Evolutionary conservation across 2,888 invertebrate species (phyloP), one percentile per base, ranked within the genome.

Genomic region (Sinelater perroti): DNA sequence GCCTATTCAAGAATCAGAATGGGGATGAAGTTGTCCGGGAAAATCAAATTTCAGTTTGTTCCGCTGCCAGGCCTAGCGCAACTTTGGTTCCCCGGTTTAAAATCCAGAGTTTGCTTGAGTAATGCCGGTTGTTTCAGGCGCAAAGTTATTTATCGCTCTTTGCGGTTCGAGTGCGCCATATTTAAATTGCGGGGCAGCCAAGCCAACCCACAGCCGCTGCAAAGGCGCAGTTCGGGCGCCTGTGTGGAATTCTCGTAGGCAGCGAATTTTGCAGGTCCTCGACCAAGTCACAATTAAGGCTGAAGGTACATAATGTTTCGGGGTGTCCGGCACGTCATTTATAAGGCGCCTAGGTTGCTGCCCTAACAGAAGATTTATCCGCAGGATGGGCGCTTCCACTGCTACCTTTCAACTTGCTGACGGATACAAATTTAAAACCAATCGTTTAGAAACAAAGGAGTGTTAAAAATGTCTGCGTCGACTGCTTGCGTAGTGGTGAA

Each of bases 391-490:
- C 40, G 21, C 21, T 40, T 40, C 40, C 24, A 7, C 24, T 24
- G 24, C n/a, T 13, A 40, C 24, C 40, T 40, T 40, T 40, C 40
- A 40, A 13, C 14, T 14, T 30, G 44, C 30, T 44, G 30, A 30
- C 44, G 44, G 28, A 44, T 30, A 44, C 30, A 44, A 44, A 44
- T 44, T 30, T 30, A 17, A 17, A 18, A 18, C 30, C 28, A 30
- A 44, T 44, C 44, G 44, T 30, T 44, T 44, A 13, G 16, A 44
- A 44, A 44, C 30, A 44, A 44, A 44, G 30, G 28, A 30, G 28
- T 30, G 17, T 44, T 18, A 14, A 16, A 44, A 44, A 30, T 28
- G 18, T 30, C 16, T 11, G 21, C 30, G 18, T 30, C 11, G 24
- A n/a, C 13, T 28, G 7, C 26, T n/a, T 24, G 8, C 2, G n/a